Conservation (phyloP, 1,140 invertebrate genomes). For the Drosophila nikananu region DNA sequence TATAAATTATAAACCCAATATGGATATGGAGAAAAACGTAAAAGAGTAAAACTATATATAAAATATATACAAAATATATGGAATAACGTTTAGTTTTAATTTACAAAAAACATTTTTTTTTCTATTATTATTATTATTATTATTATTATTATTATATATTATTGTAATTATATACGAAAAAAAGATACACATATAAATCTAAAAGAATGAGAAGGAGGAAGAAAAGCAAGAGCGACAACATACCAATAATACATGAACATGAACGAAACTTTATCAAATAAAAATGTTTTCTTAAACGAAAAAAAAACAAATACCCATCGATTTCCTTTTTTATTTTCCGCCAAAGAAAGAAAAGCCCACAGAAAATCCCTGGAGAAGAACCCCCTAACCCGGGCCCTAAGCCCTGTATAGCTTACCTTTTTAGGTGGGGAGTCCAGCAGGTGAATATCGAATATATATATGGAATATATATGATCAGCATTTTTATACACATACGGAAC, state of each 20-base stretch:
- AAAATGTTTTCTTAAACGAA: slow-evolving; percentile 78
- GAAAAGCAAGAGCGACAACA: slow-evolving; percentile 56
- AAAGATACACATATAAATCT: slow-evolving; percentile 62
- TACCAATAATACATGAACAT: slow-evolving; percentile 78
- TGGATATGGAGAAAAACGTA: slow-evolving; percentile 50
- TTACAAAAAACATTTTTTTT: slow-evolving; percentile 30
- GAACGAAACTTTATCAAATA: slow-evolving; percentile 81
- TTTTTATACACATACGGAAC: slow-evolving; percentile 50
- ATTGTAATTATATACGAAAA: slow-evolving; percentile 60
- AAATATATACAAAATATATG: slow-evolving; percentile 39
- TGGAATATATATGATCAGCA: slow-evolving; percentile 46
- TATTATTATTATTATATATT: slow-evolving; percentile 61
- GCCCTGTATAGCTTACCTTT: slow-evolving; percentile 37
- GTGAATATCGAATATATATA: slow-evolving; percentile 2
- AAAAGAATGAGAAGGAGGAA: slow-evolving; percentile 23
- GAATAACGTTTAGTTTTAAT: slow-evolving; percentile 61
- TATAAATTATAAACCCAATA: slow-evolving; percentile 37
- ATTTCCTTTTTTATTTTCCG: slow-evolving; percentile 61
- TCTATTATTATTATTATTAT: slow-evolving; percentile 68
- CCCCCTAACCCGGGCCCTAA: neutral
- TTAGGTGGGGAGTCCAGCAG: slow-evolving; percentile 3
- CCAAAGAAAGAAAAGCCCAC: slow-evolving; percentile 25
- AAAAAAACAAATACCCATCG: slow-evolving; percentile 60
- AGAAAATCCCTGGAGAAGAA: slow-evolving; percentile 33
- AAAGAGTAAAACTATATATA: slow-evolving; percentile 45